These are phyloP conservation scores for Micronisus gabar DNA, from an alignment of 2,113 vertebrate species.

Conservation along the genomic window DNA sequence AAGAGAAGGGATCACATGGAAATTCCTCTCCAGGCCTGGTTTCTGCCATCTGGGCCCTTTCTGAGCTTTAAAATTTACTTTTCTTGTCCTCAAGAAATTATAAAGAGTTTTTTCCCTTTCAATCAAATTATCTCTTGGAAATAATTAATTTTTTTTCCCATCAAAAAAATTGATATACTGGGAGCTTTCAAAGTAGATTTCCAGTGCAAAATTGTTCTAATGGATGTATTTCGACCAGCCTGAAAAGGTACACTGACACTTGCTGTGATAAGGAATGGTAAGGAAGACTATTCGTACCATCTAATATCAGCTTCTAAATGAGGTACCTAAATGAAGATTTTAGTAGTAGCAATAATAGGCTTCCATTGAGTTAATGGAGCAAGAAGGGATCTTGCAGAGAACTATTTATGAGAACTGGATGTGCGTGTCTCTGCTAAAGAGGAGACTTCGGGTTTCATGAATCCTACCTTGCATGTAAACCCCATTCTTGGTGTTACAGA, in stretches of 20 bases:
- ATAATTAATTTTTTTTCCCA: background rate
- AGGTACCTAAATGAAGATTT: background rate
- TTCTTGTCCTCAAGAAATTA: background rate
- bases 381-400: background rate
- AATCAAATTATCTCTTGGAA: background rate
- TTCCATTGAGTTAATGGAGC: background rate
- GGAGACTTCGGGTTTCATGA: background rate
- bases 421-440: background rate
- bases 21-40: background rate
- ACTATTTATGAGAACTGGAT: background rate
- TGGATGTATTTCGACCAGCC: background rate
- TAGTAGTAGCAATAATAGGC: background rate
- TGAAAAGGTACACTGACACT: background rate
- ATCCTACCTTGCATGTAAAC: background rate
- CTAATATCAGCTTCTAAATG: background rate
- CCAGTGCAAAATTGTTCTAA: background rate
- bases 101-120: background rate
- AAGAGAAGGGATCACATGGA: background rate
- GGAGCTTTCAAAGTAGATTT: background rate
- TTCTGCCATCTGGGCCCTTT: background rate
- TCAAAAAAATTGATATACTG: background rate
- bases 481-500: background rate
- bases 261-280: background rate
- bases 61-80: background rate
- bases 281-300: background rate